Evolutionary conservation across 1,140 invertebrate genomes (phyloP).

Genomic region (Cherax destructor): DNA sequence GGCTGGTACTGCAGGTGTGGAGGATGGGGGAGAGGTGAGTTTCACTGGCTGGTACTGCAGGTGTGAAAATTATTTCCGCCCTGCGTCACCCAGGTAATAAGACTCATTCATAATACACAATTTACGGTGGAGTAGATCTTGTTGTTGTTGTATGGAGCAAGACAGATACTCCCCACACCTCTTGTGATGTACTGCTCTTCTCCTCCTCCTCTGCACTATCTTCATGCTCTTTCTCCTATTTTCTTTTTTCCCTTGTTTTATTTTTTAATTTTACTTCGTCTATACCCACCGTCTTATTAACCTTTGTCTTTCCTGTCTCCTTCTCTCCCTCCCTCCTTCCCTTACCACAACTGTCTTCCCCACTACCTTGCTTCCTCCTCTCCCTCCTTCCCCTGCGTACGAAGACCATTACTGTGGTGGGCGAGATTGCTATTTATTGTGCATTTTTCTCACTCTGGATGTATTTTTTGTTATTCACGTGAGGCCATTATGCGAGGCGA

Average conservation of each 20-base stretch:
- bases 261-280: neutral
- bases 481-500: constrained; percentile 59
- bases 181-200: neutral
- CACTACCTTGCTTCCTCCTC: neutral
- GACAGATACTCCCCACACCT: neutral
- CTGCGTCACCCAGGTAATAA: neutral
- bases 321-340: neutral
- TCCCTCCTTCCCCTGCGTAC: neutral
- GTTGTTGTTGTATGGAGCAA: neutral
- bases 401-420: constrained; percentile 56
- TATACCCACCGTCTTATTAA: neutral
- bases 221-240: neutral
- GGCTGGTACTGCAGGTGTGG: too few species aligned
- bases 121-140: neutral
- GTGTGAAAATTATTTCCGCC: neutral
- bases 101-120: constrained; percentile 11
- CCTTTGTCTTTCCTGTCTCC: neutral
- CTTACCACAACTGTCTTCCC: neutral
- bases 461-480: constrained; percentile 66
- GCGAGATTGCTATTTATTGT: constrained; percentile 66
- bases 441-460: constrained; percentile 56
- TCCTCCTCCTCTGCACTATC: neutral
- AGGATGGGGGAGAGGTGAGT: neutral
- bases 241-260: neutral
- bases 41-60: neutral